phyloP scores from a whole-genome alignment of 2,113 vertebrate genomes.

The Burhinus oedicnemus region DNA sequence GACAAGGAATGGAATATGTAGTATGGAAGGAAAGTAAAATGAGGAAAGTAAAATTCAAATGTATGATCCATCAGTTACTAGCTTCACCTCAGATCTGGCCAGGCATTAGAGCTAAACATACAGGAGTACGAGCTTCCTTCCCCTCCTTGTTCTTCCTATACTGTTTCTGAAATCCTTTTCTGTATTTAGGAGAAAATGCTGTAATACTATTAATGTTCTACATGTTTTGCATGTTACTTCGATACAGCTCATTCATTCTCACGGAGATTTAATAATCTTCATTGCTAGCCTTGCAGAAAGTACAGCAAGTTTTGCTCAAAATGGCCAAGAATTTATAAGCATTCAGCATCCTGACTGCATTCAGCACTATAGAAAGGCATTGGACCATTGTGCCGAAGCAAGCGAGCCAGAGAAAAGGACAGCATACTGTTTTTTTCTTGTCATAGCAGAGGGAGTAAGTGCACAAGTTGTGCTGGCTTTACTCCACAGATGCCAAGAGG shows the following conservation, averaged over 20 bases:
- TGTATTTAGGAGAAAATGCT: background rate
- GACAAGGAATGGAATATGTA: background rate
- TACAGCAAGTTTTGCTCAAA: background rate
- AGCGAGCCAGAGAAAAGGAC: background rate
- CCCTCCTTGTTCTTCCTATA: background rate
- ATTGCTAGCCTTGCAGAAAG: background rate
- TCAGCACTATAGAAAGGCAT: background rate
- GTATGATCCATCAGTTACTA: background rate
- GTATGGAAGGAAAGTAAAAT: background rate
- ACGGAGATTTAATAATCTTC: background rate
- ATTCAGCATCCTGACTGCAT: background rate
- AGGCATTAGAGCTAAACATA: background rate
- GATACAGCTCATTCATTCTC: background rate
- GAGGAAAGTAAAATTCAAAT: background rate
- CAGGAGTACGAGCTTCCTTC: background rate
- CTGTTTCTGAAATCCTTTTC: background rate
- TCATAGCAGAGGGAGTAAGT: background rate
- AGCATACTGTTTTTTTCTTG: background rate
- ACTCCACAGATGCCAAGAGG: background rate
- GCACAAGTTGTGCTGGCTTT: conserved; percentile 12
- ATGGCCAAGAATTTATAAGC: background rate
- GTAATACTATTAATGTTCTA: background rate
- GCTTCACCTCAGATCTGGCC: background rate
- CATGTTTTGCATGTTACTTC: background rate
- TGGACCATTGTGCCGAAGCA: accelerated